Conservation (phyloP, 2,888 invertebrate species). For the Thera britannica region DNA sequence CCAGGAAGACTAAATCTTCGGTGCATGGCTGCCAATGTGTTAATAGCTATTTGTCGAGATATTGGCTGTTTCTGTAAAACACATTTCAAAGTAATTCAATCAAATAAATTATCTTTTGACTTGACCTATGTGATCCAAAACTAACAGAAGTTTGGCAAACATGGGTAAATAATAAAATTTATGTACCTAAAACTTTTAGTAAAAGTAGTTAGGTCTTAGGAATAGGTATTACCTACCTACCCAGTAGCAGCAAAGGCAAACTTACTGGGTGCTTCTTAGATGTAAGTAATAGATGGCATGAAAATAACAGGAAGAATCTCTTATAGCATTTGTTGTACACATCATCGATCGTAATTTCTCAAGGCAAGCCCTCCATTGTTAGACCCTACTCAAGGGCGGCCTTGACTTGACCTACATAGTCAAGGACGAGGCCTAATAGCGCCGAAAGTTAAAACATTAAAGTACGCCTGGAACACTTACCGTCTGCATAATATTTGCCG, state of each 20-base stretch:
- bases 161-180: too few species aligned
- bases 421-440: constrained; percentile 29
- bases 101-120: too few species aligned
- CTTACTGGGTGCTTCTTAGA: too few species aligned
- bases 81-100: too few species aligned
- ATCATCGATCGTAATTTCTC: constrained; percentile 19
- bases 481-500: constrained; percentile 67
- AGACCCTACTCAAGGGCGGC: constrained; percentile 38
- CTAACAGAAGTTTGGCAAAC: too few species aligned
- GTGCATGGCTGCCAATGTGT: constrained; percentile 87
- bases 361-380: constrained; percentile 33
- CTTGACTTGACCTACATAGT: constrained; percentile 38
- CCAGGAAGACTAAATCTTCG: constrained; percentile 84
- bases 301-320: background rate
- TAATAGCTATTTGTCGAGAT: constrained; percentile 88
- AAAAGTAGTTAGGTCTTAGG: too few species aligned
- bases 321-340: background rate
- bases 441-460: background rate
- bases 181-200: too few species aligned
- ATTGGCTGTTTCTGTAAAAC: constrained; percentile 76
- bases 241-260: too few species aligned
- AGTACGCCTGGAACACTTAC: constrained; percentile 49
- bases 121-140: too few species aligned
- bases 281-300: background rate
- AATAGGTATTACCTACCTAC: too few species aligned